Evolutionary conservation across 2,113 vertebrate species (phyloP).

Genomic region (Osmerus eperlanus): DNA sequence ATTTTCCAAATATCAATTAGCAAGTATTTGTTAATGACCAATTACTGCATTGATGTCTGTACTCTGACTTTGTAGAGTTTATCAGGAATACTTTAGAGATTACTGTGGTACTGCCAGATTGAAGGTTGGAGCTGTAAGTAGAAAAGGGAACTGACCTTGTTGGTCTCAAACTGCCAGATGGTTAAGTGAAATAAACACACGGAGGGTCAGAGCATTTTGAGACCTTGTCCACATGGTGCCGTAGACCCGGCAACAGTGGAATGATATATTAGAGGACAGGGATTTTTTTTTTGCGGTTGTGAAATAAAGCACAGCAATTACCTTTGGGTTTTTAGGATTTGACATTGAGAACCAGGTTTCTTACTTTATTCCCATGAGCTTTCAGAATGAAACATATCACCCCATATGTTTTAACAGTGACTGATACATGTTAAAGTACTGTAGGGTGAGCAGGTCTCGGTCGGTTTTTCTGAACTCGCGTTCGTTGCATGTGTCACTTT

Average conservation of each 20-base stretch:
- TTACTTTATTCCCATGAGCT: no score
- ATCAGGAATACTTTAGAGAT: slow-evolving; percentile 6
- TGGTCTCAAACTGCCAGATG: slow-evolving; percentile 58
- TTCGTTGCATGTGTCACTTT: slow-evolving; percentile 27
- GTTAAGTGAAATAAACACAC: slow-evolving; percentile 62
- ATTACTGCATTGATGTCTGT: not conserved
- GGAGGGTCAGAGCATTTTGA: slow-evolving; percentile 43
- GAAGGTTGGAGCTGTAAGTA: slow-evolving; percentile 7
- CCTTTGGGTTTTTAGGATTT: no score
- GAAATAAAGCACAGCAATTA: no score
- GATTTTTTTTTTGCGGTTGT: not conserved
- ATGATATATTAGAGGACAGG: slow-evolving; percentile 21
- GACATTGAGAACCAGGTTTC: no score
- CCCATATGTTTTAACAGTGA: no score
- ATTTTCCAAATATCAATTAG: not conserved
- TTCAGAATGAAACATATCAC: no score
- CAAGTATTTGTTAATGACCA: no score
- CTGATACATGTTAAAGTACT: no score
- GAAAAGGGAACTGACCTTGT: slow-evolving; percentile 54
- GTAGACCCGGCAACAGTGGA: slow-evolving; percentile 19
- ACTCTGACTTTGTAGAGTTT: slow-evolving; percentile 9
- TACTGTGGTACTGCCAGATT: slow-evolving; percentile 5
- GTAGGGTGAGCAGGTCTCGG: no score
- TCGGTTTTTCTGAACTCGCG: slow-evolving; percentile 23
- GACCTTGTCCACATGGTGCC: slow-evolving; percentile 50